Percentiles rank a stretch among this genome's conserved stretches.
Evolutionary conservation across 2,888 invertebrate species (phyloP).

Genomic region (Lasioglossum zephyrum): DNA sequence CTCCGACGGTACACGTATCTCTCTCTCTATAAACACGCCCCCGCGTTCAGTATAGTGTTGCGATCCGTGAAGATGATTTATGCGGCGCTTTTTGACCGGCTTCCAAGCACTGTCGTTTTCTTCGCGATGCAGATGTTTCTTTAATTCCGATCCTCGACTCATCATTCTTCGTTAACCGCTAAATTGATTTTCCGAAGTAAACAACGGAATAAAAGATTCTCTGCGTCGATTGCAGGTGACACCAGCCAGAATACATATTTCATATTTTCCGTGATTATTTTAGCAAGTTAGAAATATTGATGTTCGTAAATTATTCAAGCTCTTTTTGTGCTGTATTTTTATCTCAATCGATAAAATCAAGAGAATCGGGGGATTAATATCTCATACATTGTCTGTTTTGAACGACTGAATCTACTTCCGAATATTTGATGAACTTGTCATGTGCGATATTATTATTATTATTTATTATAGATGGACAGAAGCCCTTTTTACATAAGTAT

Average conservation of each 20-base stretch:
- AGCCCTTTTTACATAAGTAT: no score
- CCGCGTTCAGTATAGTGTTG: background rate
- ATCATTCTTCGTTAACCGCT: background rate
- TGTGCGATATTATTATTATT: background rate
- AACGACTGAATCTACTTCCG: background rate
- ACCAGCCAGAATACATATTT: background rate
- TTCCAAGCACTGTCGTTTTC: background rate
- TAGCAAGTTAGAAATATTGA: background rate
- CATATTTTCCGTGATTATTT: background rate
- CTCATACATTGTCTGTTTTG: background rate
- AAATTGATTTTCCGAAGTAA: background rate
- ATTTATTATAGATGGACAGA: no score
- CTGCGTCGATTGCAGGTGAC: no score
- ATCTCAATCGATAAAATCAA: background rate
- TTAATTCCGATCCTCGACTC: conserved; percentile 11
- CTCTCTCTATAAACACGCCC: background rate
- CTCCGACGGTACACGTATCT: background rate
- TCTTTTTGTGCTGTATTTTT: background rate
- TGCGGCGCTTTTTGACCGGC: background rate
- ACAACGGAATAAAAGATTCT: no score
- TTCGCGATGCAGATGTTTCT: background rate
- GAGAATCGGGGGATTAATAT: background rate
- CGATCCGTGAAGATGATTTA: background rate
- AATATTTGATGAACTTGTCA: background rate
- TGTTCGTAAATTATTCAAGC: no score